phyloP scores from a whole-genome alignment of 2,797 vertebrate genomes.

The Ptychadena robeensis region DNA sequence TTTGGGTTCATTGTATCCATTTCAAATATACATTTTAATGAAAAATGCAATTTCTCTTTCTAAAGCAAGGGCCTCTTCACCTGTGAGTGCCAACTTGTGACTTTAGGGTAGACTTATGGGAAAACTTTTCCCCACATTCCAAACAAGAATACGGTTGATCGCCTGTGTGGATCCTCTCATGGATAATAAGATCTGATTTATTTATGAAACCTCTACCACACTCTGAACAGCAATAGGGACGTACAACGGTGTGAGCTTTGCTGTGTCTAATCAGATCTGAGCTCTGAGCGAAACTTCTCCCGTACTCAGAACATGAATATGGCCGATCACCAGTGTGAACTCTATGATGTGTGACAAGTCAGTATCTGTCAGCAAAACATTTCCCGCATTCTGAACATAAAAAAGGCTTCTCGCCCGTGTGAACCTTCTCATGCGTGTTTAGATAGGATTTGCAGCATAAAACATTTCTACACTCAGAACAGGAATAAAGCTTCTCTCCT shows the following conservation, averaged over 20 bases:
- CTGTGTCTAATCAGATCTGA: background rate
- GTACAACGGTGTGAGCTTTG: background rate
- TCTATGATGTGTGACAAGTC: background rate
- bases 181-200: background rate
- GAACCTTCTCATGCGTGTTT: conserved; percentile 70
- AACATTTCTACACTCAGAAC: conserved; percentile 68
- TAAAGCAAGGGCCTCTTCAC: background rate
- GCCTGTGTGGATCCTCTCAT: background rate
- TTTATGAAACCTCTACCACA: background rate
- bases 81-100: background rate
- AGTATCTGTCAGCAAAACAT: background rate
- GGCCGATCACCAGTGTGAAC: conserved; percentile 11
- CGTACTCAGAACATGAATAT: background rate
- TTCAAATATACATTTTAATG: too few species aligned
- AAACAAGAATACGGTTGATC: background rate
- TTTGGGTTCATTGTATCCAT: too few species aligned
- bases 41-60: background rate
- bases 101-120: background rate
- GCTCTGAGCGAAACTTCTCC: background rate
- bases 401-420: conserved; percentile 64
- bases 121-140: background rate
- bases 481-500: conserved; percentile 46
- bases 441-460: conserved; percentile 71
- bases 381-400: conserved; percentile 60
- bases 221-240: background rate